Evolutionary conservation across 2,797 vertebrate species (phyloP).

Genomic region (Tamandua tetradactyla): DNA sequence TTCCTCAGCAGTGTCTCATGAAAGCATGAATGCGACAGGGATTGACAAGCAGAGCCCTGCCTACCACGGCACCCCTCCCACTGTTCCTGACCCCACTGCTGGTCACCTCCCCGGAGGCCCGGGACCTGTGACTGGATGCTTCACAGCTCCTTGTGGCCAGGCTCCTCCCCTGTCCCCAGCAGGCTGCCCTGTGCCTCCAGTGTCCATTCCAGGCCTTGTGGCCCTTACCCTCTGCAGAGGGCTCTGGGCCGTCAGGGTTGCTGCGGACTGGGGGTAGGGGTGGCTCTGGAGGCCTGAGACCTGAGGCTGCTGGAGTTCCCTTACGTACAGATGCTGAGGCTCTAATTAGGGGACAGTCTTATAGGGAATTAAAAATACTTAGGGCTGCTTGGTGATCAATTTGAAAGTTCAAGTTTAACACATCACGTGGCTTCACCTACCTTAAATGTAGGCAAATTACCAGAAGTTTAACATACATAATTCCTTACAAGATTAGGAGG

Average conservation of each 20-base stretch:
- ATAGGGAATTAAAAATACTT: not conserved
- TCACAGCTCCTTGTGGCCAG: no score
- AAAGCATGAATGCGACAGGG: no score
- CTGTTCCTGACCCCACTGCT: not conserved
- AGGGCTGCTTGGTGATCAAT: not conserved
- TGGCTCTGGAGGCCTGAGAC: no score
- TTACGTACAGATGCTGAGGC: not conserved
- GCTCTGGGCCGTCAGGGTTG: no score
- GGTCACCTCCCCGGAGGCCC: no score
- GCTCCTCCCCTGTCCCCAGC: no score
- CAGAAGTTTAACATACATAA: not conserved
- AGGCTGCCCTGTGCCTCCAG: no score
- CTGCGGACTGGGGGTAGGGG: no score
- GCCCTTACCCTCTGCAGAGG: not conserved
- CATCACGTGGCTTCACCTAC: not conserved
- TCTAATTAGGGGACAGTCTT: not conserved
- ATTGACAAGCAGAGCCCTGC: no score
- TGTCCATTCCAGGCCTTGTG: not conserved
- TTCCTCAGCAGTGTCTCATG: no score
- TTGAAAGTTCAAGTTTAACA: not conserved
- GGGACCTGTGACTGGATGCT: no score
- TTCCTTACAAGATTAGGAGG: not conserved
- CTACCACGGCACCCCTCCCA: not conserved
- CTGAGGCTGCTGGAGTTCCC: not conserved
- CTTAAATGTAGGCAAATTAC: not conserved